phyloP scores from a whole-genome alignment of 2,888 invertebrate species.

The Pristionchus maxplancki region DNA sequence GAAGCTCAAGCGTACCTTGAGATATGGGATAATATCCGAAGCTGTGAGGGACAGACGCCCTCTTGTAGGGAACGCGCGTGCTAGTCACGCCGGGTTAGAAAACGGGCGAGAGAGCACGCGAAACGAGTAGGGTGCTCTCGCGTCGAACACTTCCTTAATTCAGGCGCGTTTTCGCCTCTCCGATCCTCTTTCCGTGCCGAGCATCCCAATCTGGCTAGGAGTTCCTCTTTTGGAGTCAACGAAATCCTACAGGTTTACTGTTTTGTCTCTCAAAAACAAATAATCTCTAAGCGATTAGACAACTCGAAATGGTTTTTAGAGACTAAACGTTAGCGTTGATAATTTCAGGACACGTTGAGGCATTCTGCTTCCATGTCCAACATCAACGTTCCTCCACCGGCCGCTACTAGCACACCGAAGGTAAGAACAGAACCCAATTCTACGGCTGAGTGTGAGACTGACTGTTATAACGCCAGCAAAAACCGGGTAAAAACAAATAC shows the following conservation, averaged over 20 bases:
- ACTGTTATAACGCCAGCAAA: too few species aligned
- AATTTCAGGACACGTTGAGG: background rate
- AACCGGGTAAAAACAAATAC: too few species aligned
- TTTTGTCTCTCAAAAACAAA: background rate
- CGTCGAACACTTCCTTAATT: background rate
- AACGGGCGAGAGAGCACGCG: background rate
- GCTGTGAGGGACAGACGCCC: background rate
- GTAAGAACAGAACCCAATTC: too few species aligned
- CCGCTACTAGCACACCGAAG: constrained; percentile 4
- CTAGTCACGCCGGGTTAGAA: background rate
- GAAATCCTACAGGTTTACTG: constrained; percentile 16
- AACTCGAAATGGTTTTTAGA: too few species aligned
- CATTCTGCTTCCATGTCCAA: constrained; percentile 50
- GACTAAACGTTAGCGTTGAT: too few species aligned
- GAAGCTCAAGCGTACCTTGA: constrained; percentile 48
- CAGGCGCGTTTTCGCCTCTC: constrained; percentile 38
- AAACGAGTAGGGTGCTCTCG: background rate
- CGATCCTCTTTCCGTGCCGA: constrained; percentile 26
- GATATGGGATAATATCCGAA: constrained; percentile 31
- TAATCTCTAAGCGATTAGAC: background rate
- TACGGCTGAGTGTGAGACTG: background rate
- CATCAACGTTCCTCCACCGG: background rate
- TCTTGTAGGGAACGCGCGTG: background rate
- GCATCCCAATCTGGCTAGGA: constrained; percentile 18
- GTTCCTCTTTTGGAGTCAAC: constrained; percentile 43